Percentiles rank a stretch among this genome's conserved stretches.
phyloP scores from a whole-genome alignment of 2,888 invertebrate genomes.

The Synanthedon formicaeformis region DNA sequence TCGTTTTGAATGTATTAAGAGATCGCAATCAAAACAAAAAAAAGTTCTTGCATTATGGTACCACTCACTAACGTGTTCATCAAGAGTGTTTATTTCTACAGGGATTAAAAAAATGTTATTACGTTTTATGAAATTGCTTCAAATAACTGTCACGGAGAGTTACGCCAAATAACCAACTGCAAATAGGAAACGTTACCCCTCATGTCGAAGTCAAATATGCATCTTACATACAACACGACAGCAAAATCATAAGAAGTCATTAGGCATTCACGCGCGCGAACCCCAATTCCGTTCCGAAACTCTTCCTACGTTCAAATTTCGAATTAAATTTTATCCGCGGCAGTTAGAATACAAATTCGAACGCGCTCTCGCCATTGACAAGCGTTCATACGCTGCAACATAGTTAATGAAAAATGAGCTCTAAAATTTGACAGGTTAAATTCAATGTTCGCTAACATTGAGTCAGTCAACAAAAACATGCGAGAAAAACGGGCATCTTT shows the following conservation, averaged over 20 bases:
- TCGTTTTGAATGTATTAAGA: no score
- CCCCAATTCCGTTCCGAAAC: constrained; percentile 43
- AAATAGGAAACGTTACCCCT: not conserved
- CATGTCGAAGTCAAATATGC: constrained; percentile 35
- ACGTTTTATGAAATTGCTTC: not conserved
- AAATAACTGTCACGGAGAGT: not conserved
- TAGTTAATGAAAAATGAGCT: not conserved
- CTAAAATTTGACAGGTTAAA: constrained; percentile 9
- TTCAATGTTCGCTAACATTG: constrained; percentile 14
- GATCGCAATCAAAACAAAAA: no score
- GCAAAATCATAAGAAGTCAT: constrained; percentile 68
- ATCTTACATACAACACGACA: constrained; percentile 58
- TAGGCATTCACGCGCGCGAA: constrained; percentile 52
- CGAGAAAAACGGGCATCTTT: constrained; percentile 64
- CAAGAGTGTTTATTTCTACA: no score
- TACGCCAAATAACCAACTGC: not conserved
- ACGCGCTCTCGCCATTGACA: constrained; percentile 26
- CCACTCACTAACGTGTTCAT: no score
- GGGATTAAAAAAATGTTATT: no score
- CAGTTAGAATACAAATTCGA: constrained; percentile 14
- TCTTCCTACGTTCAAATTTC: not conserved
- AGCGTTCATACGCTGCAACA: constrained; percentile 46
- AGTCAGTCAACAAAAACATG: constrained; percentile 56
- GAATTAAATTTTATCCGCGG: not conserved
- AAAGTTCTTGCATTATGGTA: no score